These are phyloP conservation scores for Byasa hedistus DNA, from an alignment of 2,888 invertebrate species.

Conservation along the genomic window DNA sequence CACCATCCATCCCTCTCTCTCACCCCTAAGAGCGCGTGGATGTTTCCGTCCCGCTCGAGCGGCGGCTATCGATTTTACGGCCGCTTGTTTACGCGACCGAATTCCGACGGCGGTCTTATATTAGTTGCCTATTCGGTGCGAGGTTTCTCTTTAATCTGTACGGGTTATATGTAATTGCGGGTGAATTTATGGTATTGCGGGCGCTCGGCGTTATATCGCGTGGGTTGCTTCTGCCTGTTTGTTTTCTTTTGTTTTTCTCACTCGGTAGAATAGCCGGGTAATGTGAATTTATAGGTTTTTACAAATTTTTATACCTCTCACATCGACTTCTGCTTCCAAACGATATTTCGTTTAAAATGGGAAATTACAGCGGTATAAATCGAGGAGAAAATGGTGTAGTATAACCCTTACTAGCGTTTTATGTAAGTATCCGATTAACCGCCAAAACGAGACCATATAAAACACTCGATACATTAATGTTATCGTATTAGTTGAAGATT, in stretches of 20 bases:
- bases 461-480: slow-evolving; percentile 7
- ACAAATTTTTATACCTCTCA: neutral
- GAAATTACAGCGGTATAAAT: too few relatives aligned
- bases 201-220: slow-evolving; percentile 12
- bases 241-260: slow-evolving; percentile 24
- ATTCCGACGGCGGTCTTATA: slow-evolving; percentile 16
- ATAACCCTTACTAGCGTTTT: too few relatives aligned
- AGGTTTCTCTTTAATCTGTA: slow-evolving; percentile 12
- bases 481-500: slow-evolving; percentile 15
- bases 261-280: slow-evolving; percentile 22
- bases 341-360: too few relatives aligned
- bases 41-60: slow-evolving; percentile 12
- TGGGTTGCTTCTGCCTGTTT: slow-evolving; percentile 17
- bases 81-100: slow-evolving; percentile 23
- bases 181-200: slow-evolving; percentile 25
- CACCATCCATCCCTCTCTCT: slow-evolving; percentile 11
- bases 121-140: slow-evolving; percentile 7
- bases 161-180: slow-evolving; percentile 26
- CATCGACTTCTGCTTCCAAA: too few relatives aligned
- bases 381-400: too few relatives aligned
- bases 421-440: too few relatives aligned
- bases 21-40: neutral
- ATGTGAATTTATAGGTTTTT: slow-evolving; percentile 26
- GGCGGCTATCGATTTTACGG: slow-evolving; percentile 25
- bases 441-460: neutral